Percentiles rank a stretch among this genome's conserved stretches.
These are phyloP conservation scores for Crotalus helleri DNA, from an alignment of 2,113 vertebrate species.

Conservation along the genomic window DNA sequence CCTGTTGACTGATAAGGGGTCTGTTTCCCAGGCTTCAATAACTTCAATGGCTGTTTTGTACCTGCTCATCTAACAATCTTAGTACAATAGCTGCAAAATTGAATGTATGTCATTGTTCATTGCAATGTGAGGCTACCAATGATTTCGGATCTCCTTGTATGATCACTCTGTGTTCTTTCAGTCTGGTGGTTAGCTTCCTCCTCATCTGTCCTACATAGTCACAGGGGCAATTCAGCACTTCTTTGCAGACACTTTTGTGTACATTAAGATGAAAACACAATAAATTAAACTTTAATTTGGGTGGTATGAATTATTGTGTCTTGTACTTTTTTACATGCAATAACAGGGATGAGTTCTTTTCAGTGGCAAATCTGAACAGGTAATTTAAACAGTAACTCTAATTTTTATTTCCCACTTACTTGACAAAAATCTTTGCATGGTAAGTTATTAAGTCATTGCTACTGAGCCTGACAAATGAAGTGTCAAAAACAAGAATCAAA, in stretches of 20 bases:
- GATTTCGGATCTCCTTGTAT: background rate
- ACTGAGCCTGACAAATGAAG: conserved; percentile 19
- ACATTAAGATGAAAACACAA: background rate
- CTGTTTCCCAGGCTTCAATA: background rate
- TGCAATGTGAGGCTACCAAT: background rate
- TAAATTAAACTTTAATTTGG: background rate
- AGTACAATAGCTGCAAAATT: background rate
- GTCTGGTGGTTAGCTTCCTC: background rate
- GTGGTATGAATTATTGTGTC: background rate
- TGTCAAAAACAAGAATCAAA: conserved; percentile 11
- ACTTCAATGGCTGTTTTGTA: background rate
- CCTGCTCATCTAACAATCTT: background rate
- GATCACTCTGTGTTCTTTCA: background rate
- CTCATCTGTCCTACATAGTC: background rate
- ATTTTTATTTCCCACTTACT: background rate
- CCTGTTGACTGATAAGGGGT: background rate
- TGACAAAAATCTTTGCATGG: conserved; percentile 2
- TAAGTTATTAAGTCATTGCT: conserved; percentile 20
- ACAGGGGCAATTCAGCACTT: background rate
- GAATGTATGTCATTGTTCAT: background rate
- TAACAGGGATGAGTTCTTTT: background rate
- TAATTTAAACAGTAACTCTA: background rate
- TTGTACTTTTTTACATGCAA: background rate
- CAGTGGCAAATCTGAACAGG: background rate
- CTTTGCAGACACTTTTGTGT: background rate